phyloP scores from a whole-genome alignment of 2,113 vertebrate genomes.

The Lepus americanus region DNA sequence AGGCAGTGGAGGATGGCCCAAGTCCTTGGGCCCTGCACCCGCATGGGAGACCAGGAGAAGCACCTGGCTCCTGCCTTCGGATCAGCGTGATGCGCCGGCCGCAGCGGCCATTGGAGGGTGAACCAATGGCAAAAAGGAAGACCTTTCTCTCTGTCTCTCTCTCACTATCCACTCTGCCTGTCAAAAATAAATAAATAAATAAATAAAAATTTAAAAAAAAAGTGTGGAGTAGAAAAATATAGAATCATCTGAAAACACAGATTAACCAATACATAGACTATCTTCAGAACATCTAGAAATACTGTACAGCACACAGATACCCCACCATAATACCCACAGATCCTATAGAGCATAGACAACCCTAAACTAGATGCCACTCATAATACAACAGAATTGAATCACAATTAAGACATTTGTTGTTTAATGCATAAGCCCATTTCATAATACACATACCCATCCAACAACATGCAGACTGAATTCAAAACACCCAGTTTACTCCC shows the following conservation, averaged over 20 bases:
- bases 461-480: background rate
- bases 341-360: background rate
- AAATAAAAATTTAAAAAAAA: no score
- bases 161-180: no score
- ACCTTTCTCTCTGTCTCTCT: no score
- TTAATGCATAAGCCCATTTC: background rate
- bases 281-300: background rate
- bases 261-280: background rate
- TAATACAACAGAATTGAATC: background rate
- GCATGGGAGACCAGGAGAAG: no score
- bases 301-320: background rate
- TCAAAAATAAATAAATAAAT: no score
- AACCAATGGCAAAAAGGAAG: no score
- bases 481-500: background rate
- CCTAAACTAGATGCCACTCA: background rate
- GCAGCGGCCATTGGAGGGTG: no score
- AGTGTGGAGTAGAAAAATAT: background rate
- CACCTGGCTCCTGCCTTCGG: no score
- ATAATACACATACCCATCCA: background rate
- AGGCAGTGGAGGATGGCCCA: no score
- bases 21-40: no score
- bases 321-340: background rate
- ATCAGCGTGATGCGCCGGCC: no score
- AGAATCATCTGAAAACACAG: background rate
- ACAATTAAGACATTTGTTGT: background rate